Evolutionary conservation across 2,888 invertebrate genomes (phyloP), one percentile per base, ranked within the genome.

Genomic region (Drosophila falleni): DNA sequence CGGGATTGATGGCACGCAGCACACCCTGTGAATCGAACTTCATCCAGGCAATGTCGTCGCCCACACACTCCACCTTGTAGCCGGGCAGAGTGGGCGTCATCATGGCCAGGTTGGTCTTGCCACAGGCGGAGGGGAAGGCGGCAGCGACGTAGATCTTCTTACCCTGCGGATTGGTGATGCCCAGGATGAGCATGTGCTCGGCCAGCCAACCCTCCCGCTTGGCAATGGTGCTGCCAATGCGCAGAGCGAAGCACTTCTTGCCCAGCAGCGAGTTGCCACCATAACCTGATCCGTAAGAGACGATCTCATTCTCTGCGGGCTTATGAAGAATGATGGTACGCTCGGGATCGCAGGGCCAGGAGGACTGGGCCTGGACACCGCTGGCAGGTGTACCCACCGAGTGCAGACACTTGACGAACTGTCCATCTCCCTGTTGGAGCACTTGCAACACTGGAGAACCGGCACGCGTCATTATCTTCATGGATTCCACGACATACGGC

Each of bases 41-140:
- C 98, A 98, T 98, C 99, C 99, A 99, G 0, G 99, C 98, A 79
- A 99, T 99, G 90, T 99, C 99, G 91, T 99, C 99, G 0, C 99
- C 99, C 0, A 98, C 98, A 90, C 98, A 98, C 91, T 98, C 97
- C 58, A 97, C 92, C 91, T 97, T 97, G 93, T 97, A 98, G 4
- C 99, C 99, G 0, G 98, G 98, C 46, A 99, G 93, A 0, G 96
- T 95, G 0, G 99, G 98, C 1, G 96, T 96, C 96, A 99, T 96
- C 99, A 99, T 99, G 29, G 99, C 99, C 69, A 99, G 93, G 93
- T 99, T 99, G 23, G 99, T 99, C 93, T 99, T 99, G 16, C 99
- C 99, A 91, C 99, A 99, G 2, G 99, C 99, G 1, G 98, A 98
- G 0, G 99, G 99, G 92, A 99, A 99, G 0, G 99, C 99, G 0